Conservation (phyloP, 2,797 vertebrate genomes). For the Sternarchorhynchus goeldii region DNA sequence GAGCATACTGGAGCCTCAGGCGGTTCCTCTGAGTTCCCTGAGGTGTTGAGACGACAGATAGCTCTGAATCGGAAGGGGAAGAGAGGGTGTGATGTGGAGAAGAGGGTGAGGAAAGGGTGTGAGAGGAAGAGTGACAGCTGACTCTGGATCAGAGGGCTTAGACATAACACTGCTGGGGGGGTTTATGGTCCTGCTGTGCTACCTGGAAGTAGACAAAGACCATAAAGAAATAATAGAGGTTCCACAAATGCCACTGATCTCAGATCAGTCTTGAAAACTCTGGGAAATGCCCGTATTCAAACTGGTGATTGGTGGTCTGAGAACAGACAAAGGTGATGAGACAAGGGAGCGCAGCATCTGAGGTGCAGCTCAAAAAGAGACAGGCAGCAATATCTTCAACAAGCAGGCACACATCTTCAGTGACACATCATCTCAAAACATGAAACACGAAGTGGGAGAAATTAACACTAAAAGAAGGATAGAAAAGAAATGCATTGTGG, state of each 20-base stretch:
- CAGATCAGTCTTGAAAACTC: conserved; percentile 32
- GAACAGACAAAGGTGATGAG: background rate
- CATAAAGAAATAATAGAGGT: conserved; percentile 15
- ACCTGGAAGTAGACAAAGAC: conserved; percentile 28
- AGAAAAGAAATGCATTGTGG: conserved; percentile 64
- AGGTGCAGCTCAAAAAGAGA: background rate
- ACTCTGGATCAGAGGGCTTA: conserved; percentile 28
- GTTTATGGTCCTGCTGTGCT: conserved; percentile 41
- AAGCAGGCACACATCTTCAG: conserved; percentile 7
- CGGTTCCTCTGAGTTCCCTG: background rate
- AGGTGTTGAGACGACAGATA: conserved; percentile 61
- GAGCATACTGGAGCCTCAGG: conserved; percentile 21
- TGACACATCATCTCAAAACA: conserved; percentile 29
- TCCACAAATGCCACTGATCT: conserved; percentile 26
- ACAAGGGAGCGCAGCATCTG: background rate
- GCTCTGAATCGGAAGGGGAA: conserved; percentile 42
- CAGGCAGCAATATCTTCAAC: background rate
- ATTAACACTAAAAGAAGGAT: conserved; percentile 66
- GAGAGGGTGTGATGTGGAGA: conserved; percentile 59
- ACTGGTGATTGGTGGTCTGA: conserved; percentile 14
- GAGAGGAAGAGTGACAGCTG: conserved; percentile 39
- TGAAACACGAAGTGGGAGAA: conserved; percentile 60
- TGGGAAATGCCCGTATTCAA: background rate
- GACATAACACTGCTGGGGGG: conserved; percentile 30
- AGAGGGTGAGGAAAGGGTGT: conserved; percentile 13